A percentile compares a stretch with the other conserved stretches of the same genome.
These are phyloP conservation scores for Peromyscus nudipes DNA, from an alignment of 2,797 vertebrate species.

Conservation along the genomic window DNA sequence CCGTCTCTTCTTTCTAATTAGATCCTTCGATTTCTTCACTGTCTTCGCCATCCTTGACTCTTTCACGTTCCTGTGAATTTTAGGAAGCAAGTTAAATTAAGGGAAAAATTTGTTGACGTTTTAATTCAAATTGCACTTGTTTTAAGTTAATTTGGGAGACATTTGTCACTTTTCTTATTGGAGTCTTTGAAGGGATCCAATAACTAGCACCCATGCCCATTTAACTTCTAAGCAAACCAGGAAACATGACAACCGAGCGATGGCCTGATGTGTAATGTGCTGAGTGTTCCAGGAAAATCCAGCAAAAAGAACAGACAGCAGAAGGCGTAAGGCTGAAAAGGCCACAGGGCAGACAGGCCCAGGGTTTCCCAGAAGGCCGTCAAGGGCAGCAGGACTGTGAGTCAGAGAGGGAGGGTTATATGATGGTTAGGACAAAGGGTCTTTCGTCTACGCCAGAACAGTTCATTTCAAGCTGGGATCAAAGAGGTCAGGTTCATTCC, in stretches of 20 bases:
- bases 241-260: background rate
- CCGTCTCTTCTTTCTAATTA: background rate
- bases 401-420: background rate
- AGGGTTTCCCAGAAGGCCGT: background rate
- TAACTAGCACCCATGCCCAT: background rate
- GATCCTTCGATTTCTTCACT: conserved; percentile 31
- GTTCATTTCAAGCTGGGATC: background rate
- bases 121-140: conserved; percentile 47
- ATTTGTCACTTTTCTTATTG: conserved; percentile 6
- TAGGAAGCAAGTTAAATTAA: conserved; percentile 54
- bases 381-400: background rate
- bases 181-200: conserved; percentile 21
- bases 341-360: background rate
- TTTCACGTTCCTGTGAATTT: conserved; percentile 23
- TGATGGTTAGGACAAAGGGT: background rate
- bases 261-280: conserved; percentile 17
- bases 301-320: background rate
- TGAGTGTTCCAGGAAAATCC: background rate
- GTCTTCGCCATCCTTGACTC: conserved; percentile 5
- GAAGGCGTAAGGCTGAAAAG: background rate
- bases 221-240: conserved; percentile 16
- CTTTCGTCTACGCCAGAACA: background rate
- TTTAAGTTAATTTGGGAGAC: conserved; percentile 49
- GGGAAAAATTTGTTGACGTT: conserved; percentile 53
- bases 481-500: background rate